phyloP scores from a whole-genome alignment of 2,888 invertebrate species.

The Clivina fossor region DNA sequence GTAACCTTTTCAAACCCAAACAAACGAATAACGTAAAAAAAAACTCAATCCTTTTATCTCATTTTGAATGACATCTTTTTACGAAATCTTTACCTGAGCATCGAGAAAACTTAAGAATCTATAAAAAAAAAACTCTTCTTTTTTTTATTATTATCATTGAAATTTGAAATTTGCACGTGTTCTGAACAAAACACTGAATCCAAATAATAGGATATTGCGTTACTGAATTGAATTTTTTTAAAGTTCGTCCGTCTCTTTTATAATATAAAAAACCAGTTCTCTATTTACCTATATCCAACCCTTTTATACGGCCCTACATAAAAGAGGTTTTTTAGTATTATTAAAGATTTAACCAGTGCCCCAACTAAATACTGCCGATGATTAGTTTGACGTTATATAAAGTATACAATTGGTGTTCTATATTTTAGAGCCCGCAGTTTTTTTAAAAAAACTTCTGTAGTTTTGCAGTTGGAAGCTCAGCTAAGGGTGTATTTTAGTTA shows the following conservation, averaged over 20 bases:
- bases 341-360: conserved; percentile 37
- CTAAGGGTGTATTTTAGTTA: conserved; percentile 43
- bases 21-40: too few relatives aligned
- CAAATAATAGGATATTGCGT: conserved; percentile 51
- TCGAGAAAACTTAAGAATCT: too few relatives aligned
- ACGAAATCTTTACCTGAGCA: neutral
- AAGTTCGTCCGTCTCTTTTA: conserved; percentile 34
- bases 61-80: conserved; percentile 15
- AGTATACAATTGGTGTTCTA: neutral
- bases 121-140: conserved; percentile 2
- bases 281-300: conserved; percentile 45
- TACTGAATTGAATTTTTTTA: conserved; percentile 44
- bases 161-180: conserved; percentile 42
- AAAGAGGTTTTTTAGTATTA: conserved; percentile 36
- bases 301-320: conserved; percentile 41
- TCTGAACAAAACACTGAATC: conserved; percentile 46
- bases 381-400: neutral
- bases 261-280: conserved; percentile 43
- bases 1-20: conserved; percentile 7
- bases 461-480: conserved; percentile 12
- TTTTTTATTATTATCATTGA: conserved; percentile 8
- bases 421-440: conserved; percentile 21
- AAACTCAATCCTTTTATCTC: conserved; percentile 8
- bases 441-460: conserved; percentile 26
- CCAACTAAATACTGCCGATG: conserved; percentile 7